These are phyloP conservation scores for Oeneis ivallda DNA, from an alignment of 2,888 invertebrate species.

Conservation along the genomic window DNA sequence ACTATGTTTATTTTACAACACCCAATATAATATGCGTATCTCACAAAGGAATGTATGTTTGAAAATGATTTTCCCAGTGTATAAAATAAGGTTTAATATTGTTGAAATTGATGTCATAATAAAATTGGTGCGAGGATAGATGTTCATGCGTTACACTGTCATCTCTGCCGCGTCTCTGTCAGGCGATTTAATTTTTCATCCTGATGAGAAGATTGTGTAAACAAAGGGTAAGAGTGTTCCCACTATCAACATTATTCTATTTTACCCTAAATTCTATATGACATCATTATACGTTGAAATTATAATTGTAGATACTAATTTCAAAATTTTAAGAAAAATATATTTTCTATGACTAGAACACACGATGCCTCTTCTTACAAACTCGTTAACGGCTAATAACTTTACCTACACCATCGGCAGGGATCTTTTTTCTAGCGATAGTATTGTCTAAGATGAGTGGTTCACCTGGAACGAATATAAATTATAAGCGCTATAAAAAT, in stretches of 20 bases:
- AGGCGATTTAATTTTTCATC: slow-evolving; percentile 75
- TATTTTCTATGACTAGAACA: too few relatives aligned
- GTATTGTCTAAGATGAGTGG: too few relatives aligned
- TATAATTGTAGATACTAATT: not conserved
- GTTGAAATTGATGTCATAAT: slow-evolving; percentile 2
- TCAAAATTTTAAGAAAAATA: too few relatives aligned
- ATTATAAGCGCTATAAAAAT: too few relatives aligned
- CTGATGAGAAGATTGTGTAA: slow-evolving; percentile 62
- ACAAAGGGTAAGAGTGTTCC: slow-evolving; percentile 60
- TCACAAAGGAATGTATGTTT: not conserved
- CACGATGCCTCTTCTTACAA: too few relatives aligned
- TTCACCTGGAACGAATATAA: too few relatives aligned
- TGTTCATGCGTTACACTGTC: slow-evolving; percentile 68
- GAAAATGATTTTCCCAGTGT: slow-evolving; percentile 33
- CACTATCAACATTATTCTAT: slow-evolving; percentile 50
- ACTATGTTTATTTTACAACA: slow-evolving; percentile 70
- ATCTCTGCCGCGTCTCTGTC: slow-evolving; percentile 61
- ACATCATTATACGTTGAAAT: not conserved
- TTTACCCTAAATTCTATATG: not conserved
- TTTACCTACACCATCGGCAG: too few relatives aligned
- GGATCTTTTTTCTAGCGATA: too few relatives aligned
- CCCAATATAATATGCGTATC: slow-evolving; percentile 44
- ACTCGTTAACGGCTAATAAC: too few relatives aligned
- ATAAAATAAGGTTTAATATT: slow-evolving; percentile 8
- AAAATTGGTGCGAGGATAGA: slow-evolving; percentile 46